Base-by-base conservation (phyloP, 2,888 invertebrate genomes). In the Drosophila eohydei region DNA sequence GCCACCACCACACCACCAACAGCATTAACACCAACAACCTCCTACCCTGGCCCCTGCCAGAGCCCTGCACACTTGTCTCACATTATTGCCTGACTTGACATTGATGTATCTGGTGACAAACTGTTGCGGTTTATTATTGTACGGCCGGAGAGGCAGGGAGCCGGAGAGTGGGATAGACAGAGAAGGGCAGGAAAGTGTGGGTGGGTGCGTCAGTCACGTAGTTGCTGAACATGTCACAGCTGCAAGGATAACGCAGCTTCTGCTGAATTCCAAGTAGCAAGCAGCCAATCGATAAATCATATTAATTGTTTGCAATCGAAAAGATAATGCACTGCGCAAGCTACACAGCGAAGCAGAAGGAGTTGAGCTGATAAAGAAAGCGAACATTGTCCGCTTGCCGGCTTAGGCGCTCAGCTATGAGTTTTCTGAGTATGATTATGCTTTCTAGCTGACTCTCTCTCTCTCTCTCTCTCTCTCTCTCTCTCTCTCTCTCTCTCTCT, bases 81-180 rank as follows among this genome's bases (percentile, higher is more conserved):
- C 80, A 74, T 83, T 85, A 83, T 85, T 80, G 83, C 78, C 71
- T 52, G 74, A 67, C 58, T 78, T 88, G 89, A 87, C 89, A 78
- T 87, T 87, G 89, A 89, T 89, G 83, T 81, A 87, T 87, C 88
- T 89, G 88, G 89, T 89, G 89, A 89, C 89, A 87, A 87, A 87
- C 88, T 85, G 86, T 89, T 89, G 86, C 89, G 86, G 86, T 85
- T 85, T 88, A 89, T 89, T 86, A 89, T 76, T 82, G 57, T 78
- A 73, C 30, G 58, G 43, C 56, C 36, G 48, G 34, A 2, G 3
- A 30, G 9, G 26, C 36, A 14, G 21, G 2, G 40, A 8, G 11
- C 36, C n/a, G 12, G 4, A 4, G 12, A 2, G 8, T 5, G 16
- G 9, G 28, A 57, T 16, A 30, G 26, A 5, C 36, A n/a, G 2